A percentile compares a stretch with the other conserved stretches of the same genome.
These are phyloP conservation scores for Phrynocephalus forsythii DNA, from an alignment of 2,797 vertebrate species.

Conservation along the genomic window DNA sequence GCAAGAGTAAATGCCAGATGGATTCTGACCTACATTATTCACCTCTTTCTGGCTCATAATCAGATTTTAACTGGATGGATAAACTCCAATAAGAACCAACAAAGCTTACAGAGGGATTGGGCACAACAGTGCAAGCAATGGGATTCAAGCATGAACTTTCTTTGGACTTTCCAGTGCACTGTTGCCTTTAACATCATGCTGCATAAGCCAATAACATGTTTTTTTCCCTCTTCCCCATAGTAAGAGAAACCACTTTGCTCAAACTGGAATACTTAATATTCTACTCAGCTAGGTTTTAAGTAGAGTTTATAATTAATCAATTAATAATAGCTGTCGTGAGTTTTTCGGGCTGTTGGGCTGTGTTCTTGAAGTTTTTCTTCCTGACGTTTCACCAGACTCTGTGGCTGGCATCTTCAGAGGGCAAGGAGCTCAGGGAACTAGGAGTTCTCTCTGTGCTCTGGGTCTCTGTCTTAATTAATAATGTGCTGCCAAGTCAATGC, in stretches of 20 bases:
- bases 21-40: constrained; percentile 54
- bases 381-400: no score
- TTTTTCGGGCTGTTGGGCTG: no score
- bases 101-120: background rate
- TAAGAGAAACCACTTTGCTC: background rate
- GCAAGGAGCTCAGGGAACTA: no score
- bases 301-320: background rate
- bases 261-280: background rate
- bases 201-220: background rate
- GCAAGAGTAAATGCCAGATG: no score
- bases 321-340: no score
- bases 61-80: constrained; percentile 76
- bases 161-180: background rate
- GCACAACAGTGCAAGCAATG: background rate
- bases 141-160: no score
- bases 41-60: constrained; percentile 76
- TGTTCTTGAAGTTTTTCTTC: no score
- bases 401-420: no score
- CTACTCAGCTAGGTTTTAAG: background rate
- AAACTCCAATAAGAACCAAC: constrained; percentile 68
- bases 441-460: no score
- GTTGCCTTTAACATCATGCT: background rate
- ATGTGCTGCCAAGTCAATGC: no score
- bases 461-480: no score
- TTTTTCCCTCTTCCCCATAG: no score